phyloP scores from a whole-genome alignment of 2,888 invertebrate species.

The Temnothorax ravouxi region DNA sequence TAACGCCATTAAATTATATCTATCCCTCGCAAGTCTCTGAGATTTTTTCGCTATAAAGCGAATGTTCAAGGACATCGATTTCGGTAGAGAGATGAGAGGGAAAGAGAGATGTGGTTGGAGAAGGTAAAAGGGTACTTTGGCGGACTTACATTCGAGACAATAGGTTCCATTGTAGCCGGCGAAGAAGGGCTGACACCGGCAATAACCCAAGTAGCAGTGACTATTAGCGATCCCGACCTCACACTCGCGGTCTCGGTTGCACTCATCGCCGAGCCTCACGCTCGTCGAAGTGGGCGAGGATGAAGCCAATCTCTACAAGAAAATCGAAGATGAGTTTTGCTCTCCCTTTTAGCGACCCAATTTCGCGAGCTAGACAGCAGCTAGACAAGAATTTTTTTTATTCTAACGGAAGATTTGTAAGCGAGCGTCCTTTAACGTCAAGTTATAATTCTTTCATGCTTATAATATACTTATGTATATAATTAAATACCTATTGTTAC shows the following conservation, averaged over 20 bases:
- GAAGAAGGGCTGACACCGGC: conserved; percentile 94
- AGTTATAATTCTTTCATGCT: background rate
- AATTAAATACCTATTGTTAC: background rate
- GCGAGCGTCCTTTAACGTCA: background rate
- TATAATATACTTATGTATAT: background rate
- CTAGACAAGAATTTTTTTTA: background rate
- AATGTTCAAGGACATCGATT: background rate
- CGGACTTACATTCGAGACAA: conserved; percentile 93
- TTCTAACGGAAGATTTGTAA: background rate
- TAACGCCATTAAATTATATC: background rate
- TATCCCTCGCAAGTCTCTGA: background rate
- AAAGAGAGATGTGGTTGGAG: conserved; percentile 39
- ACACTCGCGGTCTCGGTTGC: conserved; percentile 90
- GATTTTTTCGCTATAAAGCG: background rate
- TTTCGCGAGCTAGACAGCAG: background rate
- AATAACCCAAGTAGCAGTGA: conserved; percentile 90
- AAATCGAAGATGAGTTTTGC: conserved; percentile 22
- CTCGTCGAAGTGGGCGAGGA: conserved; percentile 74
- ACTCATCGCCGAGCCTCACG: conserved; percentile 89
- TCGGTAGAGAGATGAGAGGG: conserved; percentile 49
- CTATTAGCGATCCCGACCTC: conserved; percentile 88
- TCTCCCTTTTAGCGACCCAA: conserved; percentile 5
- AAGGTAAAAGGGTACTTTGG: conserved; percentile 33
- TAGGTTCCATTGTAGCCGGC: conserved; percentile 92
- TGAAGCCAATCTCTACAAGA: conserved; percentile 69